Percentiles rank a stretch among this genome's conserved stretches.
Conservation (phyloP, 2,888 invertebrate genomes). For the Tipula lateralis region DNA sequence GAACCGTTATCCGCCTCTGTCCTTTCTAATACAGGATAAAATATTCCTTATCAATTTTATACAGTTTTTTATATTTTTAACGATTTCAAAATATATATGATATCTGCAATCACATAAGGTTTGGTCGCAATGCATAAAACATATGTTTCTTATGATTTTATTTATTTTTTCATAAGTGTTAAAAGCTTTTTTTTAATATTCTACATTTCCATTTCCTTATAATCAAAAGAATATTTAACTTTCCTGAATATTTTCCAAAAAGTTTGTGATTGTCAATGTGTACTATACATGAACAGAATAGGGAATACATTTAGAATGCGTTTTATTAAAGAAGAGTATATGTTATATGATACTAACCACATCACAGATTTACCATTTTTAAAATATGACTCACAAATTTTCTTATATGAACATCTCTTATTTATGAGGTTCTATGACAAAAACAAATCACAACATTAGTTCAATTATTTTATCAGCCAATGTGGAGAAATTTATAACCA, state of each 20-base stretch:
- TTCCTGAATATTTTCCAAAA: not conserved
- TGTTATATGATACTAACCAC: not conserved
- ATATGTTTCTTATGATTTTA: not conserved
- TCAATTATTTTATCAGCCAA: not conserved
- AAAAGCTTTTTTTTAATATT: not conserved
- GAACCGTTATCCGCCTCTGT: not conserved
- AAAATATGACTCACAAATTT: not conserved
- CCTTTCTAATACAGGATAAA: not conserved
- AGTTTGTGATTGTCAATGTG: not conserved
- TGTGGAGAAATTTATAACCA: not conserved
- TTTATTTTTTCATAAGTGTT: not conserved
- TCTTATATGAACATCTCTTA: not conserved
- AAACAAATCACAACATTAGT: not conserved
- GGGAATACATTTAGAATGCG: not conserved
- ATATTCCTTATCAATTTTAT: not conserved
- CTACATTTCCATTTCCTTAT: slow-evolving; percentile 1
- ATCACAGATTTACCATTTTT: not conserved
- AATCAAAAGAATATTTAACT: not conserved
- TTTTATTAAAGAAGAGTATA: not conserved
- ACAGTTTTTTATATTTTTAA: not conserved
- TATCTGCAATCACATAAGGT: slow-evolving; percentile 11
- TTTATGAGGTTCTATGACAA: not conserved
- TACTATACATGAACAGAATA: not conserved
- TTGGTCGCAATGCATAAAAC: slow-evolving; percentile 19
- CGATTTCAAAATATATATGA: not conserved